Evolutionary conservation across 2,888 invertebrate species (phyloP).

Genomic region (Drosophila anomalata): DNA sequence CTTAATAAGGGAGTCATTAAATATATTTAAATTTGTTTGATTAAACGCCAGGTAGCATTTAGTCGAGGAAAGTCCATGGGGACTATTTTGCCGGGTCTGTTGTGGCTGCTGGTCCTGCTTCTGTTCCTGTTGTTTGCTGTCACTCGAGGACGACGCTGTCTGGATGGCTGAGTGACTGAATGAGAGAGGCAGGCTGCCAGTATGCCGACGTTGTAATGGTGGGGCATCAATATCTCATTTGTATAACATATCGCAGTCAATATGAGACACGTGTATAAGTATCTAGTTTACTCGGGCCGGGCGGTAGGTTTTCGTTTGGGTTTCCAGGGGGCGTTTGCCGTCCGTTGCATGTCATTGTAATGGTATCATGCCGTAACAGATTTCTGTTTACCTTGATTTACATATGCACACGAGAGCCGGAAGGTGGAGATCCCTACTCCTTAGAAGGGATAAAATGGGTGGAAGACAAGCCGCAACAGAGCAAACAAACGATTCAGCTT

Average conservation of each 20-base stretch:
- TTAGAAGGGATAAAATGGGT: background rate
- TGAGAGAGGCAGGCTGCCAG: constrained; percentile 18
- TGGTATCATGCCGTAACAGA: constrained; percentile 74
- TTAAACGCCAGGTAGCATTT: constrained; percentile 2
- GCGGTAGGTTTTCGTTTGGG: background rate
- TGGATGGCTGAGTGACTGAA: constrained; percentile 27
- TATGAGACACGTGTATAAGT: constrained; percentile 72
- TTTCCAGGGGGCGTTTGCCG: constrained; percentile 23
- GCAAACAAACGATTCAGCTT: constrained; percentile 47
- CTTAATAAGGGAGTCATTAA: no score
- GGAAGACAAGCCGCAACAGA: constrained; percentile 53
- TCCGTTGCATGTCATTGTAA: constrained; percentile 68
- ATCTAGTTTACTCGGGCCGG: constrained; percentile 50
- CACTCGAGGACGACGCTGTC: constrained; percentile 38
- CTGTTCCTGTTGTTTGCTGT: constrained; percentile 41
- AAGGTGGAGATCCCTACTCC: background rate
- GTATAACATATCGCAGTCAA: constrained; percentile 73
- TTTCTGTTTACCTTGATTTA: constrained; percentile 78
- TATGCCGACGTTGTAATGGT: constrained; percentile 43
- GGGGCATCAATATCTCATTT: constrained; percentile 75
- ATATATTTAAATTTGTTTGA: background rate
- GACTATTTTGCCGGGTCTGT: background rate
- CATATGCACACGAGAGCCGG: constrained; percentile 55
- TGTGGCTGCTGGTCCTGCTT: constrained; percentile 6
- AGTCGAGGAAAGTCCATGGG: constrained; percentile 1